Evolutionary conservation across 2,113 vertebrate species (phyloP), one percentile per base, ranked within the genome.

Genomic region (Carlito syrichta): DNA sequence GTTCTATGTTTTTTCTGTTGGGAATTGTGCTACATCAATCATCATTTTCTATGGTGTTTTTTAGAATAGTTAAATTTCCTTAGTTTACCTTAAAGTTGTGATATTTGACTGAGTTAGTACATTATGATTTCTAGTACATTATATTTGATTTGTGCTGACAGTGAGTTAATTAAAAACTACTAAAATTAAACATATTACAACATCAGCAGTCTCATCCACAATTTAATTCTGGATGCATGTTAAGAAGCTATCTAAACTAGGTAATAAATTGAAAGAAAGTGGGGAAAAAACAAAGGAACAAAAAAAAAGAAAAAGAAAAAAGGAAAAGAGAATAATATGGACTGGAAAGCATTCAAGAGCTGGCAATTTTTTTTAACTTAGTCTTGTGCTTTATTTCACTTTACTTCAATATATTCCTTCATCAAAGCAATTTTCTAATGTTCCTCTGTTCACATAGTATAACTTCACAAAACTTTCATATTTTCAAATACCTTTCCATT

Each of bases 251-350:
- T 69, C 13, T 73, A 60, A 43, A 52, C 38, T 30, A 48, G 10
- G 1, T 84, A 86, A 43, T 52, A 0, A 93, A 35, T 17, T 58
- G 4, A 5, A 30, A 74, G 1, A 2, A 12, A 60, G 12, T 1
- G 32, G 25, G 4, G 2, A 0, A 40, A 1, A 16, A 69, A 45
- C 1, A 40, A 16, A 35, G 40, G 13, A 32, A 45, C 3, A 23
- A 48, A 56, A 4, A n/a, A n/a, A n/a, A n/a, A n/a, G n/a, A n/a
- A n/a, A n/a, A n/a, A n/a, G n/a, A n/a, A n/a, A n/a, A n/a, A 12
- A 5, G 54, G n/a, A 56, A 30, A 30, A 43, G 40, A 35, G 43
- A 19, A 45, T 22, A 89, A 71, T 45, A 63, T 8, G 2, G 3
- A 38, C 48, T 60, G 9, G 8, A 91, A 79, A 79, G 5, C 7